Base-by-base conservation (phyloP, 1,140 invertebrate species). In the Manduca sexta region DNA sequence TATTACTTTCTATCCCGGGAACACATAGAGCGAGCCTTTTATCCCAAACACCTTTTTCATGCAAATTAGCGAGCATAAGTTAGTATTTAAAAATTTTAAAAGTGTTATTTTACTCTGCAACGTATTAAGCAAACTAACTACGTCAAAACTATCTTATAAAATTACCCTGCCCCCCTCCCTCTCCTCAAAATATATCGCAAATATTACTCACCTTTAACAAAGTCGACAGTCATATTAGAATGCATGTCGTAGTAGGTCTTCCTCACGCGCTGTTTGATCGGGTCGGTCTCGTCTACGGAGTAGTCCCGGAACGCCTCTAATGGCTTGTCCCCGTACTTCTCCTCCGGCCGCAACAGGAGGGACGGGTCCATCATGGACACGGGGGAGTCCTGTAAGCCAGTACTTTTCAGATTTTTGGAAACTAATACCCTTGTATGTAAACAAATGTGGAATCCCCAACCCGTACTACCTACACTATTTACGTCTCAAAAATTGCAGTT, bases 161-260 rank as follows among this genome's bases (percentile, higher is more conserved):
- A n/a, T n/a, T n/a, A n/a, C n/a, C n/a, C n/a, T n/a, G n/a, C n/a
- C n/a, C n/a, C n/a, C n/a, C n/a, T n/a, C n/a, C n/a, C n/a, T n/a
- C n/a, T n/a, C n/a, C n/a, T n/a, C n/a, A 6, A 39, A 15, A 39
- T 15, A 16, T 39, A 16, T 15, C 11, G 1, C 15, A 17, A n/a
- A 16, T 31, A 1, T 8, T 33, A 18, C 81, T 84, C 78, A 94
- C 93, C 88, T 76, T 88, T 87, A 30, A 94, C 93, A 65, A 94
- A 97, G 21, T 95, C 92, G 0, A 95, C 91, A 0, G 94, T 96
- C 86, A 95, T 93, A 70, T 94, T 84, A 0, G 92, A 91, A 69
- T 98, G 96, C 95, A 97, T 97, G 3, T 91, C 80, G 6, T 90
- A 79, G 76, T 97, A 97, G 0, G 95, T 97, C 53, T 88, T 88